Evolutionary conservation across 1,140 invertebrate genomes (phyloP), one percentile per base, ranked within the genome.

Genomic region (Lordiphosa mommai): DNA sequence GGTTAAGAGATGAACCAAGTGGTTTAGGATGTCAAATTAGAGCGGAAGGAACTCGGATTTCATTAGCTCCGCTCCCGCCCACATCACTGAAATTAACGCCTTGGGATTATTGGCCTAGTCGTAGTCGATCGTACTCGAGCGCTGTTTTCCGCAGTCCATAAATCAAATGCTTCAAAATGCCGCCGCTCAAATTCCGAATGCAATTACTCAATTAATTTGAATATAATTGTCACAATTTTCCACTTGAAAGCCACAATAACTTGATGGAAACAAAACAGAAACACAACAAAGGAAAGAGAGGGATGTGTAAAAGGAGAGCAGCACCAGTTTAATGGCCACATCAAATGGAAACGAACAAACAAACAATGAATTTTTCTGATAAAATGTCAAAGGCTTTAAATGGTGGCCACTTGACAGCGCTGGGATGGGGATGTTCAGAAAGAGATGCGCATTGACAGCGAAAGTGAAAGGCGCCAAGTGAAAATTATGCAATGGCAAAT

Each of bases 201-300:
- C 77, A 82, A 82, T 82, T 82, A 82, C 77, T 80, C 74, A 86
- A 86, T 86, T 86, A 86, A 86, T 86, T 86, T 66, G 71, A 76
- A 86, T 86, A 82, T 86, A 86, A 86, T 86, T 86, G 80, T 86
- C 80, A 82, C 76, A 80, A 76, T 82, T 67, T 70, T 63, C 74
- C 82, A 86, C 80, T 86, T 86, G 73, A 85, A 71, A 61, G 59
- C 50, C 56, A 23, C 43, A 57, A 64, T 63, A 59, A 71, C 40
- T 70, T 70, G 40, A 68, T 60, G 63, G 57, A 86, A 46, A 70
- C 57, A 66, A 74, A 86, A 61, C 71, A 85, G 58, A 68, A 67
- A 65, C 52, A 49, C 34, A 46, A 58, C 52, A 67, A 50, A 47
- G 60, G 32, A 50, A 46, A 23, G 30, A 33, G 14, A 27, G 12